Base-by-base conservation (phyloP, 1,140 invertebrate genomes). In the Drosophila tani region DNA sequence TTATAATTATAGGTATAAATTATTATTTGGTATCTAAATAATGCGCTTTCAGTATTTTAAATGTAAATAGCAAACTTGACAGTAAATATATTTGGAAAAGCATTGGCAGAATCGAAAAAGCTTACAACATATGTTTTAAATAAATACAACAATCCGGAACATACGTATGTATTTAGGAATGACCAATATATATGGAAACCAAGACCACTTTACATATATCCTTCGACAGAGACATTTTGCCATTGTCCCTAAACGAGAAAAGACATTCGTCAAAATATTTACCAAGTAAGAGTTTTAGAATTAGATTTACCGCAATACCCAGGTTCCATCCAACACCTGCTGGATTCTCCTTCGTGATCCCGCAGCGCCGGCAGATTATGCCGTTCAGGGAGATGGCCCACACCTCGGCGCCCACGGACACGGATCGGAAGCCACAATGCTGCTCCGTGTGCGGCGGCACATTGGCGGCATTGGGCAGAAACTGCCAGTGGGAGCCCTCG, bases 331-430 rank as follows among this genome's bases (percentile, higher is more conserved):
- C 95, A 41, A 95, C 95, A 45, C 97, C 97, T 35, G 94, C 94
- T 8, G 95, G 95, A 93, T 95, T 96, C 29, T 95, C 94, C 19
- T 94, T 91, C 3, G 95, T 96, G 21, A 97, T 94, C 9, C 96
- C 97, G 66, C 95, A 94, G 49, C 97, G 94, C 57, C 95, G 94
- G 65, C 95, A 95, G 14, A 97, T 92, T n/a, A 95, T 94, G n/a
- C 96, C 96, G 70, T 95, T 94, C 24, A 94, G 93, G 7, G 95
- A 95, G 29, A 97, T 93, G 7, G 96, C 96, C 97, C 97, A 97
- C 19, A 96, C 95, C 85, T 95, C 94, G 7, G 93, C 91, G 29
- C 95, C 94, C 49, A 96, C 95, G 14, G 95, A 95, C 1, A 97
- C 93, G 45, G 95, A 94, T 49, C 95, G 94, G 79, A 96, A 96